Percentiles rank a stretch among this genome's conserved stretches.
Conservation (phyloP, 2,888 invertebrate species). For the Agrilus biguttatus region DNA sequence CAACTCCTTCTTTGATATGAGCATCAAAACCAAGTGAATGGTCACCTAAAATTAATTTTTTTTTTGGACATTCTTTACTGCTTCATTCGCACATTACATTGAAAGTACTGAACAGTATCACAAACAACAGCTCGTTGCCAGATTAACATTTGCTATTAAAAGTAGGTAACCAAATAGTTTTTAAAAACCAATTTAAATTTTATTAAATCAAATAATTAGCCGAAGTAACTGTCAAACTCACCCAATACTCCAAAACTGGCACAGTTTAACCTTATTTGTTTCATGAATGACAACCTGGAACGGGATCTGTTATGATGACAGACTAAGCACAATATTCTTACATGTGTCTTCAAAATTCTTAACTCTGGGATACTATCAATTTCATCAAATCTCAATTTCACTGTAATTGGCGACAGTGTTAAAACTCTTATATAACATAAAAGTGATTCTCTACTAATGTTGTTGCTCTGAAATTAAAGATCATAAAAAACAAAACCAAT, state of each 20-base stretch:
- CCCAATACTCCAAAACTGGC: conserved; percentile 35
- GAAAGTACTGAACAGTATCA: no score
- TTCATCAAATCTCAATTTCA: conserved; percentile 41
- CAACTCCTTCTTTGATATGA: conserved; percentile 36
- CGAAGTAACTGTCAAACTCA: conserved; percentile 7
- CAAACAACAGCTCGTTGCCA: no score
- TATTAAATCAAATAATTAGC: no score
- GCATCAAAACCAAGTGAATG: conserved; percentile 27
- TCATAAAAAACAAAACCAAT: conserved; percentile 20
- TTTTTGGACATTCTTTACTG: neutral
- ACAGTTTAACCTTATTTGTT: conserved; percentile 33
- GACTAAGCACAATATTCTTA: conserved; percentile 39
- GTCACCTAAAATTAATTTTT: conserved; percentile 9
- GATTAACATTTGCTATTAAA: conserved; percentile 21
- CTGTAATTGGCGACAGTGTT: conserved; percentile 41
- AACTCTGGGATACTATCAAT: conserved; percentile 45
- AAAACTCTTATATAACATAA: conserved; percentile 40
- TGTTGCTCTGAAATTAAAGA: neutral
- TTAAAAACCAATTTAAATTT: conserved; percentile 10
- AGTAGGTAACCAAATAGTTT: conserved; percentile 29
- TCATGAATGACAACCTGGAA: conserved; percentile 36
- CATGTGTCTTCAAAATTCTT: conserved; percentile 42
- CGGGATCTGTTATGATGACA: conserved; percentile 34
- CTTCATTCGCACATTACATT: no score
- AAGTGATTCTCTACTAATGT: conserved; percentile 27